Base-by-base conservation (phyloP, 1,140 invertebrate species). In the Platyura marginata region DNA sequence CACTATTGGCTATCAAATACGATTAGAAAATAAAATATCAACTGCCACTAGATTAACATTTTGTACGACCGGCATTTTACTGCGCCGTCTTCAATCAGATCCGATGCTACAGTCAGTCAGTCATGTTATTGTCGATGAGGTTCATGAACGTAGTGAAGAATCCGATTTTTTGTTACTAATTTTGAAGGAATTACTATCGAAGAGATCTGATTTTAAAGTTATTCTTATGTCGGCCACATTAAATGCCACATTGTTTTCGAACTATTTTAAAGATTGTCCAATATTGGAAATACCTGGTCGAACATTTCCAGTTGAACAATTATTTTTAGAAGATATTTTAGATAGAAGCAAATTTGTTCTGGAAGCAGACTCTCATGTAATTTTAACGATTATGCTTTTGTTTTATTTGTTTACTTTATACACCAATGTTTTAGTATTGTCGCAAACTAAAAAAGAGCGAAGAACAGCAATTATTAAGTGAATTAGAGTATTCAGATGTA, bases 1-100 rank as follows among this genome's bases (percentile, higher is more conserved):
- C 44, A 74, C 76, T 19, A 70, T 92, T 21, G 90, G 89, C 6
- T 94, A 91, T 65, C 85, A 92, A 71, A 76, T 74, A 63, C 69
- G 78, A 63, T 57, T 85, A 56, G 75, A 88, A 65, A 74, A 78
- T 62, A 78, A 85, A 71, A 63, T 80, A 19, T 77, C 83, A 42
- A 56, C 66, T 1, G 76, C 75, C 59, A 96, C 90, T 0, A 67
- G 87, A 18, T 59, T 88, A 2, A 77, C 72, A 16, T 95, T 91
- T 64, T 94, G 89, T 56, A 94, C 91, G 1, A 91, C 84, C 13
- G 91, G 90, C 44, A 90, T 94, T 44, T 61, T 96, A 19, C 54
- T 94, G 21, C 70, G 86, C 37, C 74, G 83, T 44, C 61, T 96
- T 21, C 75, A 84, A 48, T 68, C 70, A n/a, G 77, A 85, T 57